Evolutionary conservation across 2,797 vertebrate species (phyloP), one percentile per base, ranked within the genome.

Genomic region (Manis pentadactyla): DNA sequence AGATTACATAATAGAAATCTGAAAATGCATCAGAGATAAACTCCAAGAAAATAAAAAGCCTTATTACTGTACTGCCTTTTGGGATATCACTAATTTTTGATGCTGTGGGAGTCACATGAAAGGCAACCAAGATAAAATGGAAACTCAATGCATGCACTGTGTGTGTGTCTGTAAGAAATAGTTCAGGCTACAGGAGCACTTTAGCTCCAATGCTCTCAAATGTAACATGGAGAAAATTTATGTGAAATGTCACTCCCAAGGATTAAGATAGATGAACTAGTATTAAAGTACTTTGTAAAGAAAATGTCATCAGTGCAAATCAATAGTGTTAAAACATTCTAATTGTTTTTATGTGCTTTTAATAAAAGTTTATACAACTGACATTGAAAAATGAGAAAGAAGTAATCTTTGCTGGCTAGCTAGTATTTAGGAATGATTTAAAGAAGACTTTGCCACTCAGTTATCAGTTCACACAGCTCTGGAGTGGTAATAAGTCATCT

Each of bases 221-320:
- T 14, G 0, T 75, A 78, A 85, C 79, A 93, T 64, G n/a, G 53
- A 37, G 39, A 31, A 82, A 95, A 37, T 39, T 37, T 42, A 14
- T 64, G 7, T 37, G 46, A 61, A 85, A 75, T 46, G 23, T 75
- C 25, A 84, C 49, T 51, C 46, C 46, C 7, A 59, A 75, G 29
- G 17, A 64, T 81, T 79, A 88, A 7, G 69, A 51, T 66, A 74
- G 23, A 57, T 79, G 15, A 79, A 5, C 81, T 85, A 84, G 19
- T 55, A 90, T 88, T 78, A 89, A 73, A 91, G 27, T n/a, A 92
- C 31, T 94, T 79, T 19, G 39, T 69, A 64, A 89, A 85, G 27
- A 86, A 90, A 75, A 85, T 59, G 27, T 4, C n/a, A 87, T 10
- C 59, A 91, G 71, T 71, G 46, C 19, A 92, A 79, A 91, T 59